phyloP scores from a whole-genome alignment of 2,888 invertebrate species.

The Dexiosoma caninum region DNA sequence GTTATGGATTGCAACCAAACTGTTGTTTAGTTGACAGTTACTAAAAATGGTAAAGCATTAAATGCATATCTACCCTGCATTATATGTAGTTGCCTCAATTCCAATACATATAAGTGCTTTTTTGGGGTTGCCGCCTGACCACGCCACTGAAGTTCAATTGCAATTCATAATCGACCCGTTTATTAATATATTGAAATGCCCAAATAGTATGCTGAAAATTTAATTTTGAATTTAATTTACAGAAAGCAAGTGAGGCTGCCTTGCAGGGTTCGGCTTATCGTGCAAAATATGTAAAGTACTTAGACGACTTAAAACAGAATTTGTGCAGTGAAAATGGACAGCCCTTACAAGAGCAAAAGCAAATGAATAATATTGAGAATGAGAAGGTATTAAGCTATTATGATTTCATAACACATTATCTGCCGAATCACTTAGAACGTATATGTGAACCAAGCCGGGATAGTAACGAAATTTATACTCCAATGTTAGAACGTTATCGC shows the following conservation, averaged over 20 bases:
- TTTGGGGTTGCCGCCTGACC: too few relatives aligned
- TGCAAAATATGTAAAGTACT: constrained; percentile 81
- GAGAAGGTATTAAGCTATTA: constrained; percentile 67
- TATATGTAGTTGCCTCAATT: too few relatives aligned
- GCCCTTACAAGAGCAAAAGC: neutral
- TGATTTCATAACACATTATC: constrained; percentile 73
- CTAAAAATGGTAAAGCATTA: too few relatives aligned
- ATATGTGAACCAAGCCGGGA: constrained; percentile 87
- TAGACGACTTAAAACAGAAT: constrained; percentile 47
- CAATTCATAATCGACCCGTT: too few relatives aligned
- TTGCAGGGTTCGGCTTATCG: constrained; percentile 89
- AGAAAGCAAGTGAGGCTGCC: constrained; percentile 91
- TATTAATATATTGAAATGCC: neutral
- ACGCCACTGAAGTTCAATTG: too few relatives aligned
- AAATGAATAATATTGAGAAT: neutral
- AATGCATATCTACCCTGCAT: too few relatives aligned
- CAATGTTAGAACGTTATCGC: constrained; percentile 85
- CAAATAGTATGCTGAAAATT: neutral
- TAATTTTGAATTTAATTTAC: constrained; percentile 52
- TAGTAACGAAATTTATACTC: constrained; percentile 84
- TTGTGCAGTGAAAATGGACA: neutral
- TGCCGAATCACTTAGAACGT: constrained; percentile 78
- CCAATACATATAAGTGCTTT: too few relatives aligned
- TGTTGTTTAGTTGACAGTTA: neutral
- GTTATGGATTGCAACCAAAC: too few relatives aligned